These are phyloP conservation scores for Drosophila rellima DNA, from an alignment of 2,888 invertebrate species.

Conservation along the genomic window DNA sequence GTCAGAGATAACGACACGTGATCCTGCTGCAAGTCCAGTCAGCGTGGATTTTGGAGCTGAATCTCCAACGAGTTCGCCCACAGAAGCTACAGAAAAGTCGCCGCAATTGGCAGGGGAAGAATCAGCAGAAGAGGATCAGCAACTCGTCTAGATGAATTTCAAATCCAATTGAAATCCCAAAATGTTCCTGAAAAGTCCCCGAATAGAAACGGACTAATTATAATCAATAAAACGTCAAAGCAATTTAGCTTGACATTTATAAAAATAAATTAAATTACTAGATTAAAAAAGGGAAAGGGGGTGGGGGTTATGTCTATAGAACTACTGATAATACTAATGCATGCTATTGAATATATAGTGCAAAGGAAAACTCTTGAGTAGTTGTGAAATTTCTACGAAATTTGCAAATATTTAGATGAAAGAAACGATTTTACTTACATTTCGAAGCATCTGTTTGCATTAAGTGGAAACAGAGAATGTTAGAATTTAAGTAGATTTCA, in stretches of 20 bases:
- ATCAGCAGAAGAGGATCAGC: background rate
- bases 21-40: background rate
- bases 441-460: slow-evolving; percentile 85
- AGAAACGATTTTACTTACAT: slow-evolving; percentile 83
- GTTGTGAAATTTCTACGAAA: slow-evolving; percentile 16
- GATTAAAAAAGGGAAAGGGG: background rate
- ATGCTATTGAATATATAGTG: slow-evolving; percentile 32
- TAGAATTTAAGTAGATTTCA: slow-evolving; percentile 37
- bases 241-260: slow-evolving; percentile 14
- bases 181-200: background rate
- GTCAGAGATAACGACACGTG: background rate
- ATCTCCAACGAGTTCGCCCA: background rate
- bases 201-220: slow-evolving; percentile 14
- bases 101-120: background rate
- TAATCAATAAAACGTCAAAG: slow-evolving; percentile 37
- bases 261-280: slow-evolving; percentile 27
- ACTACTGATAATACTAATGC: slow-evolving; percentile 38
- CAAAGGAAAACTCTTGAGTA: slow-evolving; percentile 10
- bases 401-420: slow-evolving; percentile 27
- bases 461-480: slow-evolving; percentile 74
- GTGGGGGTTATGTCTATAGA: slow-evolving; percentile 25
- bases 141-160: no score
- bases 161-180: background rate
- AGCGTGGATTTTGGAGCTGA: background rate
- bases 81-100: background rate